These are phyloP conservation scores for Tetraneura akinire DNA, from an alignment of 1,140 invertebrate genomes.

Conservation along the genomic window DNA sequence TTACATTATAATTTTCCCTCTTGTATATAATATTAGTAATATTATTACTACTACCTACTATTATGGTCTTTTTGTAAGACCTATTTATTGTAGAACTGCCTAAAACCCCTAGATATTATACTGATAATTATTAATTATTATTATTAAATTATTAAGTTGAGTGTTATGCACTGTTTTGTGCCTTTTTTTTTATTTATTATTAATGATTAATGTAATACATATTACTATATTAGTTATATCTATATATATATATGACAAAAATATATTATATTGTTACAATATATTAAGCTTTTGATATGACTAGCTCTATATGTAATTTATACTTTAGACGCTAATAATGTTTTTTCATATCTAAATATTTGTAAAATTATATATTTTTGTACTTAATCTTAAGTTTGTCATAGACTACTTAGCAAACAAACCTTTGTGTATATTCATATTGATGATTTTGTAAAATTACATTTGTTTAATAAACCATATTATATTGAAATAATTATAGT, in stretches of 20 bases:
- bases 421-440: constrained; percentile 18
- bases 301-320: not conserved
- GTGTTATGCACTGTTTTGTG: constrained; percentile 38
- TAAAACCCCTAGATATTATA: constrained; percentile 16
- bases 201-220: constrained; percentile 4
- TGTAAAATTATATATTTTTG: constrained; percentile 35
- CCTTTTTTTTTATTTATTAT: constrained; percentile 22
- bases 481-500: constrained; percentile 13
- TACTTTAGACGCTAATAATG: not conserved
- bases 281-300: not conserved
- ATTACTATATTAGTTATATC: not conserved
- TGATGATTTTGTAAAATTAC: constrained; percentile 19
- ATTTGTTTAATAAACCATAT: not conserved
- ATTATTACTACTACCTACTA: constrained; percentile 1
- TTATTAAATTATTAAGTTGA: constrained; percentile 25
- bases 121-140: constrained; percentile 22
- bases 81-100: not conserved
- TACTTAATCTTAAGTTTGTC: constrained; percentile 39
- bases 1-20: not conserved
- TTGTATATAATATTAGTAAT: not conserved
- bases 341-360: constrained; percentile 7
- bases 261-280: not conserved
- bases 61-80: not conserved
- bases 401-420: constrained; percentile 28
- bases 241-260: not conserved